Evolutionary conservation across 2,797 vertebrate genomes (phyloP).

Genomic region (Phoebastria nigripes): DNA sequence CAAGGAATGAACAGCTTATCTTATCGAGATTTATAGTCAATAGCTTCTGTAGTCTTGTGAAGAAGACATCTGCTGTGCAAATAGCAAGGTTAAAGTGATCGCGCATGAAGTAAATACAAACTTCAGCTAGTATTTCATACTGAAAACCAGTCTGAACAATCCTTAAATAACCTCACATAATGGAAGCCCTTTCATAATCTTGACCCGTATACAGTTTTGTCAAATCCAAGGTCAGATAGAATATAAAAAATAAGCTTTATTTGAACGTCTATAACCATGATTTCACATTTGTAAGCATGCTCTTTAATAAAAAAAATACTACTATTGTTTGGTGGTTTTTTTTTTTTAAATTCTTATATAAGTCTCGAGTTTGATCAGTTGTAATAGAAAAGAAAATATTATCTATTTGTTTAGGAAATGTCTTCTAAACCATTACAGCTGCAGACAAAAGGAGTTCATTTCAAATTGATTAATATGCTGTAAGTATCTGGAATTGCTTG

Average conservation of each 20-base stretch:
- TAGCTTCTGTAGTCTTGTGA: constrained; percentile 69
- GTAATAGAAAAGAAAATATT: constrained; percentile 60
- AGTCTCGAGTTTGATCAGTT: constrained; percentile 68
- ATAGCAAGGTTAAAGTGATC: constrained; percentile 79
- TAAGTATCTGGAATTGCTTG: constrained; percentile 71
- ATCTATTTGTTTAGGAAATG: constrained; percentile 68
- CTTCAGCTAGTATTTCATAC: constrained; percentile 78
- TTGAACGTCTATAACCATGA: constrained; percentile 30
- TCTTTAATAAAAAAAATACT: constrained; percentile 53
- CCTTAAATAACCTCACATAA: constrained; percentile 76
- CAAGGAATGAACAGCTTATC: constrained; percentile 76
- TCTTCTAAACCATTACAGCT: constrained; percentile 62
- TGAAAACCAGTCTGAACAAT: constrained; percentile 72
- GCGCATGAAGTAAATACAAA: constrained; percentile 76
- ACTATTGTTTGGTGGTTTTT: not conserved
- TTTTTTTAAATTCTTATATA: not conserved
- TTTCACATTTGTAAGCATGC: constrained; percentile 57
- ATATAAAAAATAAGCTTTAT: constrained; percentile 64
- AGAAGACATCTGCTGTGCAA: constrained; percentile 76
- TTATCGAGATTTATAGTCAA: constrained; percentile 76
- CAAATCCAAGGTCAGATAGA: constrained; percentile 76
- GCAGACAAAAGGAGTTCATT: constrained; percentile 71
- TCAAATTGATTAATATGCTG: constrained; percentile 68
- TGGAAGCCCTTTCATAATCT: constrained; percentile 73
- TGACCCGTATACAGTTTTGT: constrained; percentile 70